phyloP scores from a whole-genome alignment of 2,888 invertebrate species.

The Phaonia tiefii region DNA sequence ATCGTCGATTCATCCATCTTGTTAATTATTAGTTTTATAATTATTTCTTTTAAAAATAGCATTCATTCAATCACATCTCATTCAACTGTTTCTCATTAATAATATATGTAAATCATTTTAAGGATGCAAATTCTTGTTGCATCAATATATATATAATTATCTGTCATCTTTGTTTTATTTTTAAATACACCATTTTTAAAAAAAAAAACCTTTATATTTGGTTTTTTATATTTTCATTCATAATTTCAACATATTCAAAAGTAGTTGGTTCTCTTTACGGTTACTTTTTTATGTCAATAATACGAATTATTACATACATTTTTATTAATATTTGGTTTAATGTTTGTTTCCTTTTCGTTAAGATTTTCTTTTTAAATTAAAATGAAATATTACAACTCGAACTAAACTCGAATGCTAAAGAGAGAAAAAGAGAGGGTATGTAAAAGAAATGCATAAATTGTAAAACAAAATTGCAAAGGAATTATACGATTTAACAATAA shows the following conservation, averaged over 20 bases:
- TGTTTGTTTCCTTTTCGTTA: constrained; percentile 10
- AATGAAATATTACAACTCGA: constrained; percentile 18
- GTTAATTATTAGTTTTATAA: background rate
- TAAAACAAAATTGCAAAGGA: background rate
- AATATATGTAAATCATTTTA: constrained; percentile 6
- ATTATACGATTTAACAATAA: no score
- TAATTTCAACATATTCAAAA: constrained; percentile 33
- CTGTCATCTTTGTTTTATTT: constrained; percentile 33
- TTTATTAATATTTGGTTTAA: constrained; percentile 37
- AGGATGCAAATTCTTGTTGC: constrained; percentile 7
- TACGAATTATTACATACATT: constrained; percentile 13
- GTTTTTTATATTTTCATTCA: constrained; percentile 1
- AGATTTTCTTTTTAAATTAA: constrained; percentile 6
- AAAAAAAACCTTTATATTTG: constrained; percentile 33
- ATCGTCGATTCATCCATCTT: background rate
- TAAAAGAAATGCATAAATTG: constrained; percentile 19
- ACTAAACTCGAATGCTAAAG: background rate
- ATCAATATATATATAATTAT: constrained; percentile 39
- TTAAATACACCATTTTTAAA: constrained; percentile 47
- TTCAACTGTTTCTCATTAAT: background rate
- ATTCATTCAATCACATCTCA: constrained; percentile 19
- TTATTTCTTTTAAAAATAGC: constrained; percentile 13
- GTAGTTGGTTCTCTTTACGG: constrained; percentile 8
- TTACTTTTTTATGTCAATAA: constrained; percentile 6
- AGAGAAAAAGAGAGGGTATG: background rate